Evolutionary conservation across 53 echinoderm and acorn worm species (phyloP).

Genomic region (Zoroaster sp.): DNA sequence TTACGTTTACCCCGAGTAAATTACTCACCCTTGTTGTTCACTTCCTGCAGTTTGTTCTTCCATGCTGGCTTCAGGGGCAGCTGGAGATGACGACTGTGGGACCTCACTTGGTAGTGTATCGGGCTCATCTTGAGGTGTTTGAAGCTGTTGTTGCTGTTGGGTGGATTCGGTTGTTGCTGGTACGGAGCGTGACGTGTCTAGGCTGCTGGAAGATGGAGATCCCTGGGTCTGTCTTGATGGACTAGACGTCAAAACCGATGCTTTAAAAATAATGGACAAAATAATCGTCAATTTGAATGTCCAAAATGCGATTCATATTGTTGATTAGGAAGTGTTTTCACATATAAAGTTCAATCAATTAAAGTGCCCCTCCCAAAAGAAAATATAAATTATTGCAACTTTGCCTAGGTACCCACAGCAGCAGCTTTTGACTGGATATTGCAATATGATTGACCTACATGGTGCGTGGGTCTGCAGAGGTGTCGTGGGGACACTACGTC

Average conservation of each 20-base stretch:
- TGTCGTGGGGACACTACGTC: slow-evolving; percentile 93
- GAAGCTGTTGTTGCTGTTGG: slow-evolving; percentile 1
- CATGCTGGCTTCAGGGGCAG: not conserved
- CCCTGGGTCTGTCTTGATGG: slow-evolving; percentile 46
- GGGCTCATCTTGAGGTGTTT: slow-evolving; percentile 57
- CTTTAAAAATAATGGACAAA: slow-evolving; percentile 11
- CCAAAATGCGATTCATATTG: not conserved
- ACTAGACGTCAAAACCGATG: slow-evolving; percentile 57
- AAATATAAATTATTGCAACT: too few relatives aligned
- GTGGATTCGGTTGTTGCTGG: slow-evolving; percentile 59
- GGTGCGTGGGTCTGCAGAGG: slow-evolving; percentile 89
- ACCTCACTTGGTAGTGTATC: slow-evolving; percentile 74
- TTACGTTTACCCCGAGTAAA: too few relatives aligned
- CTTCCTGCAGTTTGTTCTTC: slow-evolving; percentile 1
- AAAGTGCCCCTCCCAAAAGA: too few relatives aligned
- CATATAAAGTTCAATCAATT: too few relatives aligned
- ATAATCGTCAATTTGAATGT: not conserved
- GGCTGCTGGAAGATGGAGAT: slow-evolving; percentile 25
- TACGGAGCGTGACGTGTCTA: slow-evolving; percentile 69
- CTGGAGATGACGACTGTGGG: slow-evolving; percentile 15
- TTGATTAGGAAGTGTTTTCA: not conserved
- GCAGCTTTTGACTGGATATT: too few relatives aligned
- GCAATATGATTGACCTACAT: too few relatives aligned
- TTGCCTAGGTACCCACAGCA: too few relatives aligned
- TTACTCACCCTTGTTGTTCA: not conserved